Conservation (phyloP, 2,797 vertebrate species). For the Alectoris magna region DNA sequence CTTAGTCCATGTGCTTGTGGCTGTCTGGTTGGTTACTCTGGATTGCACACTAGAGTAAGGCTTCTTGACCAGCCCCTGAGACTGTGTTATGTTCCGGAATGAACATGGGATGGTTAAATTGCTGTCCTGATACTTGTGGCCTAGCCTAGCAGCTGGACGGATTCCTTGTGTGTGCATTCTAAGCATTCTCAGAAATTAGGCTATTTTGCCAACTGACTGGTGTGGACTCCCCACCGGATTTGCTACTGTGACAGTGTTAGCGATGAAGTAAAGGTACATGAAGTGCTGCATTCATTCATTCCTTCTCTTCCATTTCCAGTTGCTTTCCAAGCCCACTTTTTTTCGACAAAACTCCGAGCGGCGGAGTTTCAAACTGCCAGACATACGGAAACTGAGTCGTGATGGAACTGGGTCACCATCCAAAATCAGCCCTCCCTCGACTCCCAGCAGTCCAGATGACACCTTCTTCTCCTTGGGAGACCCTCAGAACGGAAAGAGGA, state of each 20-base stretch:
- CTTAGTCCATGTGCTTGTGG: slow-evolving; percentile 47
- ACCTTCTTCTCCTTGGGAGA: slow-evolving; percentile 93
- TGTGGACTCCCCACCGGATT: neutral
- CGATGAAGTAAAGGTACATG: fast-evolving
- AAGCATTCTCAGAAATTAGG: neutral
- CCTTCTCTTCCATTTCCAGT: slow-evolving; percentile 41
- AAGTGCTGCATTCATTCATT: neutral
- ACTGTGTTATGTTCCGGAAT: neutral
- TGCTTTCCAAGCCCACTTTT: slow-evolving; percentile 83
- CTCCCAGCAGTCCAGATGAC: slow-evolving; percentile 97
- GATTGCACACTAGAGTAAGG: neutral
- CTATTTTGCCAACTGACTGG: neutral
- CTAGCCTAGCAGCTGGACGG: neutral
- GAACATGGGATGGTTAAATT: neutral
- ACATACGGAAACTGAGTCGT: slow-evolving; percentile 89
- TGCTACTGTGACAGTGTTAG: neutral
- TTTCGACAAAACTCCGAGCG: slow-evolving; percentile 93
- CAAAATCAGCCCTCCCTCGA: slow-evolving; percentile 93
- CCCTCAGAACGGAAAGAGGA: slow-evolving; percentile 90
- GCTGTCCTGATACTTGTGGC: neutral
- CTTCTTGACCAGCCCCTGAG: neutral
- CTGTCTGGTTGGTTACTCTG: slow-evolving; percentile 8
- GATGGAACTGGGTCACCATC: slow-evolving; percentile 90
- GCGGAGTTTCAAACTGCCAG: slow-evolving; percentile 92
- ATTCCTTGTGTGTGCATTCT: neutral